Base-by-base conservation (phyloP, 1,140 invertebrate genomes). In the Trachymyrmex septentrionalis region DNA sequence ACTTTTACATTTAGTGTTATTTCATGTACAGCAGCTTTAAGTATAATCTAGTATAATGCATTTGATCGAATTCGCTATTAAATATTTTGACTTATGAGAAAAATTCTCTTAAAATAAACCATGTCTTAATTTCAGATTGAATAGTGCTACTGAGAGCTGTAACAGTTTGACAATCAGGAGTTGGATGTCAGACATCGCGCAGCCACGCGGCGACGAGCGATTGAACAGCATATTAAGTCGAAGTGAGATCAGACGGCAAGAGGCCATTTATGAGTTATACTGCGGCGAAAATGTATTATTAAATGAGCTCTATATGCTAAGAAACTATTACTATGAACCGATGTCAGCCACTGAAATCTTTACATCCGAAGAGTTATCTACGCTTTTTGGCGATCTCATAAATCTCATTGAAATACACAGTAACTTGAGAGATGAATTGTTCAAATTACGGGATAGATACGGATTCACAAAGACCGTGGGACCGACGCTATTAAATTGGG, bases 241-340 rank as follows among this genome's bases (percentile, higher is more conserved):
- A 7, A 93, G 85, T 71, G 92, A 94, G 81, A 89, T 94, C 64
- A 94, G 93, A 85, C 91, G 92, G 50, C 94, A 95, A 87, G 94
- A 95, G 86, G 92, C 94, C n/a, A 95, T 96, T 81, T 96, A 96
- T 91, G 96, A 96, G 85, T 87, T 96, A 44, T 96, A 95, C 90
- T 95, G 96, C 86, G 96, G 96, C 50, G 96, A 96, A 93, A 93
- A 95, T 90, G 95, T 96, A 61, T 88, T 96, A 5, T 90, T 96
- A n/a, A 94, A 95, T 84, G 96, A 96, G 87, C 91, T 96, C 0
- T 91, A 88, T 55, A 91, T 95, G 80, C 93, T 96, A 0, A 94
- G 94, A 92, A 92, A 96, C 89, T 95, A 92, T 67, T 96, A 96
- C 86, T 94, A 95, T 69, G 94, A 96, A 66, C 95, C 96, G 5